Evolutionary conservation across 1,140 invertebrate species (phyloP), one percentile per base, ranked within the genome.

Genomic region (Meloidogyne hapla): DNA sequence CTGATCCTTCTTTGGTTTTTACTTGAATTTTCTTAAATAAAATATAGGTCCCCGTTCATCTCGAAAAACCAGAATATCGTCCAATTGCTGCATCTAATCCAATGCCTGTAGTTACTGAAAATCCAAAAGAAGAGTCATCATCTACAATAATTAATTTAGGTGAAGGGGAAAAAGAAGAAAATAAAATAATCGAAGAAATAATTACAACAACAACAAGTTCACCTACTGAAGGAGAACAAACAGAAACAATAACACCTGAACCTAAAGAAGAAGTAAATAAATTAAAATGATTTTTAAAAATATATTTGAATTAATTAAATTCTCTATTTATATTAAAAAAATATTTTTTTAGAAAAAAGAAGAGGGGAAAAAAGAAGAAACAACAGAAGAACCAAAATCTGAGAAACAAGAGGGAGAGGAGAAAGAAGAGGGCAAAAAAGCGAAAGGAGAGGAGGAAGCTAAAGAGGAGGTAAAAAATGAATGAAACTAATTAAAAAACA

Each of bases 31-130:
- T 56, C n/a, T n/a, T n/a, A n/a, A 6, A n/a, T 1, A 13, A 56
- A 56, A 56, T n/a, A 5, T 6, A 56, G 48, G 48, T 69, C 8
- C 65, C 75, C 0, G 67, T 76, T 15, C 65, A 48, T 23, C 67
- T 76, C 26, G 64, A 61, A 56, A 67, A 76, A 26, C 75, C 75
- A 1, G 75, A 71, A 38, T 76, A 76, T 66, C 68, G 75, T 25
- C 75, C 75, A 18, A 40, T 76, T 28, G 45, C 28, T n/a, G 21
- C 10, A 23, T 38, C 21, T 33, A 64, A 64, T 6, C 70, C 70
- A 23, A 73, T 42, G 38, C 21, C 70, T 28, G 8, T 38, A 64
- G 61, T 70, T 15, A 61, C 67, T 23, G 67, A 69, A 26, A 69
- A 40, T 28, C 42, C 42, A 70, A 61, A 42, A 13, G 45, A 70